phyloP scores from a whole-genome alignment of 2,797 vertebrate species.

The Epinephelus awoara region DNA sequence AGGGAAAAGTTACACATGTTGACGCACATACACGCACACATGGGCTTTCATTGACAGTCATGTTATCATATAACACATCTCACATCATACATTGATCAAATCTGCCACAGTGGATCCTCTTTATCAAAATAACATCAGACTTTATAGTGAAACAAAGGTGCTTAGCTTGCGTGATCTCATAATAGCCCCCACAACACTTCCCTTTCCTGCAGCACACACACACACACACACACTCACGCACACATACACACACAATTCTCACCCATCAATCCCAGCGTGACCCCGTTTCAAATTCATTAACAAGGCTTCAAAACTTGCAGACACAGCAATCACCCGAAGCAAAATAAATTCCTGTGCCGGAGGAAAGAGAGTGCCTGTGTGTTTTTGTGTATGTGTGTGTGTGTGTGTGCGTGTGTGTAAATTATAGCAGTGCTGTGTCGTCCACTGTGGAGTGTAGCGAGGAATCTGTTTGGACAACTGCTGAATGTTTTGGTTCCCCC shows the following conservation, averaged over 20 bases:
- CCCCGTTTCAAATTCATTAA: constrained; percentile 86
- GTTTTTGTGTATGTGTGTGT: constrained; percentile 33
- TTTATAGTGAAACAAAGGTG: constrained; percentile 68
- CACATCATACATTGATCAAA: constrained; percentile 37
- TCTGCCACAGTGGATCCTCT: constrained; percentile 35
- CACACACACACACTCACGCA: constrained; percentile 19
- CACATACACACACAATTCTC: constrained; percentile 62
- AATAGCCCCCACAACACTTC: constrained; percentile 60
- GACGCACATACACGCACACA: constrained; percentile 9
- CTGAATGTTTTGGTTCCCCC: constrained; percentile 86
- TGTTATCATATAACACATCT: constrained; percentile 16
- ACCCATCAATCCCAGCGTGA: constrained; percentile 80
- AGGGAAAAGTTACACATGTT: constrained; percentile 34
- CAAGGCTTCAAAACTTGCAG: constrained; percentile 83
- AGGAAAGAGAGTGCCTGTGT: constrained; percentile 64
- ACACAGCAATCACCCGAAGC: constrained; percentile 85
- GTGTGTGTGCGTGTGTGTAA: constrained; percentile 50
- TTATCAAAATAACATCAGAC: constrained; percentile 49
- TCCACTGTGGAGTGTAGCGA: constrained; percentile 71
- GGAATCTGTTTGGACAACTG: constrained; percentile 89
- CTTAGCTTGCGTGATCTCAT: constrained; percentile 69
- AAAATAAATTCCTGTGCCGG: constrained; percentile 81
- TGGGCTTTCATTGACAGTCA: not conserved
- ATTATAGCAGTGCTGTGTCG: constrained; percentile 70
- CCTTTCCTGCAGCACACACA: constrained; percentile 42